Percentiles rank a stretch among this genome's conserved stretches.
Evolutionary conservation across 1,140 invertebrate genomes (phyloP).

Genomic region (Dinoponera quadriceps): DNA sequence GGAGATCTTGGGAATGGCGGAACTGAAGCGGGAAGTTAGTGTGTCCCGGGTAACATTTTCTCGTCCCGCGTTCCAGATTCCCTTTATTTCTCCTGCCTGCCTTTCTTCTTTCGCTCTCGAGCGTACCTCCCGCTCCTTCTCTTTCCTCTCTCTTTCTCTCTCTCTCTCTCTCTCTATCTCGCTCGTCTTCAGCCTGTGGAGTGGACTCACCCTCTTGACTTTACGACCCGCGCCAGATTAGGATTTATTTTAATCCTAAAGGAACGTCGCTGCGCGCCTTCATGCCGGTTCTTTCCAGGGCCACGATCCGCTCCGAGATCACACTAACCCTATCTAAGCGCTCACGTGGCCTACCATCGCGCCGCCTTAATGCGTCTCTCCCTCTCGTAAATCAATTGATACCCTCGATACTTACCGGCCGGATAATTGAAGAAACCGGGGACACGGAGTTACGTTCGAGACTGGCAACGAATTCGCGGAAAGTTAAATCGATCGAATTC

Average conservation of each 20-base stretch:
- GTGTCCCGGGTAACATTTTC: slow-evolving; percentile 59
- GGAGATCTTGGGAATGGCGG: slow-evolving; percentile 55
- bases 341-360: background rate
- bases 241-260: slow-evolving; percentile 80
- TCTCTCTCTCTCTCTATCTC: background rate
- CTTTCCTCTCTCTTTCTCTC: slow-evolving; percentile 45
- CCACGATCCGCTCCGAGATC: slow-evolving; percentile 29
- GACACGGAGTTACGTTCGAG: background rate
- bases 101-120: background rate
- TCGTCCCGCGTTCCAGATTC: slow-evolving; percentile 49
- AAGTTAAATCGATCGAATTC: slow-evolving; percentile 7
- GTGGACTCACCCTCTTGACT: slow-evolving; percentile 70
- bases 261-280: slow-evolving; percentile 52
- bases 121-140: background rate
- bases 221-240: slow-evolving; percentile 76
- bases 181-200: slow-evolving; percentile 11
- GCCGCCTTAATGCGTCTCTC: slow-evolving; percentile 12
- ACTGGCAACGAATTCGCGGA: background rate
- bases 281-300: slow-evolving; percentile 1
- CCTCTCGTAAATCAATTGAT: slow-evolving; percentile 75
- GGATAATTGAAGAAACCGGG: slow-evolving; percentile 69
- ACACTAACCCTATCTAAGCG: slow-evolving; percentile 37
- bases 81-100: slow-evolving; percentile 58
- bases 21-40: slow-evolving; percentile 43
- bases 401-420: slow-evolving; percentile 53